Percentiles rank a stretch among this genome's conserved stretches.
These are phyloP conservation scores for Sula dactylatra DNA, from an alignment of 2,113 vertebrate genomes.

Conservation along the genomic window DNA sequence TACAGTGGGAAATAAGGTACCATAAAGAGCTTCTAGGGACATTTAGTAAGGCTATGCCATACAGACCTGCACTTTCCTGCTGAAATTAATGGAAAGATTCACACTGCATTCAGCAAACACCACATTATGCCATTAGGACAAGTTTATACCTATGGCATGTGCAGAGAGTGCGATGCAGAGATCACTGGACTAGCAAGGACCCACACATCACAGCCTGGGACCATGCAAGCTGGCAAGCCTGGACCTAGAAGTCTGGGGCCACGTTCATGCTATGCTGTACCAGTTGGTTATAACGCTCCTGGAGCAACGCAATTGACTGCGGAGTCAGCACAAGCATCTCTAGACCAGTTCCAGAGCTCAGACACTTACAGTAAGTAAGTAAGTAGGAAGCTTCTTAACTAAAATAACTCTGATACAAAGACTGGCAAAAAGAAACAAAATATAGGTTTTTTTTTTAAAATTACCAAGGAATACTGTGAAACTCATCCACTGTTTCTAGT, in stretches of 20 bases:
- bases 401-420: neutral
- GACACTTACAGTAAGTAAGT: neutral
- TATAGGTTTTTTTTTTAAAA: fast-evolving
- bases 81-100: neutral
- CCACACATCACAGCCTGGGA: neutral
- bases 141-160: neutral
- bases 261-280: neutral
- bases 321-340: neutral
- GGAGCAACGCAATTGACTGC: fast-evolving
- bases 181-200: neutral
- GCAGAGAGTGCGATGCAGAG: neutral
- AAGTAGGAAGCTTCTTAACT: neutral
- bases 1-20: neutral
- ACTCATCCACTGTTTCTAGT: neutral
- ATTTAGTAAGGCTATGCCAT: neutral
- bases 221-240: neutral
- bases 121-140: neutral
- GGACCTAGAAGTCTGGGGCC: neutral
- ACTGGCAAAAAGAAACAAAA: neutral
- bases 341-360: neutral
- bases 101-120: neutral
- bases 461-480: neutral
- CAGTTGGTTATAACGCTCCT: neutral
- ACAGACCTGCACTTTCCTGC: neutral
- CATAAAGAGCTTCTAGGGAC: neutral